Percentiles rank a stretch among this genome's conserved stretches.
phyloP scores from a whole-genome alignment of 2,113 vertebrate species.

The Hyaena hyaena region DNA sequence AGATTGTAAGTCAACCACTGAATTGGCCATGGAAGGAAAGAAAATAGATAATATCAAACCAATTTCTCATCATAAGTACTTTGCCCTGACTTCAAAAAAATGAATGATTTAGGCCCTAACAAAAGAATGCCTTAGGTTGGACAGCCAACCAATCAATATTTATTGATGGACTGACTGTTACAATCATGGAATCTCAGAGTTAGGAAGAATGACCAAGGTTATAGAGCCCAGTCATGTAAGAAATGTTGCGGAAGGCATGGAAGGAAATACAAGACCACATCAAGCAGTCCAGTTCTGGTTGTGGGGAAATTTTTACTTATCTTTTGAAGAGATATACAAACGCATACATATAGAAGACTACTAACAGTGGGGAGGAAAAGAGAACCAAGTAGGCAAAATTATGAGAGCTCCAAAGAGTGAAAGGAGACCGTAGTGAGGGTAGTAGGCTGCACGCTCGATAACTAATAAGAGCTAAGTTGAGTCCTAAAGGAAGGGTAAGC shows the following conservation, averaged over 20 bases:
- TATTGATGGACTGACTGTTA: background rate
- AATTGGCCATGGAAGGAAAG: background rate
- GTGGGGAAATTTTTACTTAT: background rate
- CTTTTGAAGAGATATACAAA: background rate
- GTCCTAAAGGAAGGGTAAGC: background rate
- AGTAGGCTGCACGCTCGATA: background rate
- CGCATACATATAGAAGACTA: background rate
- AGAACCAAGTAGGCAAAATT: background rate
- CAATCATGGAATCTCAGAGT: background rate
- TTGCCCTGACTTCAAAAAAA: slow-evolving; percentile 16
- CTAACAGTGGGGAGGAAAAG: background rate
- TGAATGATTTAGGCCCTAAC: background rate
- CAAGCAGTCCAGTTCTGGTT: background rate
- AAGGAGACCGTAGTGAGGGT: background rate
- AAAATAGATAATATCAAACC: background rate
- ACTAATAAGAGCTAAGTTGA: background rate
- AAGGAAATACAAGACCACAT: background rate
- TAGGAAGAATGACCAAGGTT: background rate
- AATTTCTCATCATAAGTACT: background rate
- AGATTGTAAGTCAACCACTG: background rate
- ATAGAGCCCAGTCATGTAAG: background rate
- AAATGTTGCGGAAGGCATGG: background rate
- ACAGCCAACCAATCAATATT: slow-evolving; percentile 19
- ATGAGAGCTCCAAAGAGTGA: background rate
- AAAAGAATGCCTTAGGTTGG: background rate